phyloP scores from a whole-genome alignment of 2,113 vertebrate species.

The Serilophus lunatus region DNA sequence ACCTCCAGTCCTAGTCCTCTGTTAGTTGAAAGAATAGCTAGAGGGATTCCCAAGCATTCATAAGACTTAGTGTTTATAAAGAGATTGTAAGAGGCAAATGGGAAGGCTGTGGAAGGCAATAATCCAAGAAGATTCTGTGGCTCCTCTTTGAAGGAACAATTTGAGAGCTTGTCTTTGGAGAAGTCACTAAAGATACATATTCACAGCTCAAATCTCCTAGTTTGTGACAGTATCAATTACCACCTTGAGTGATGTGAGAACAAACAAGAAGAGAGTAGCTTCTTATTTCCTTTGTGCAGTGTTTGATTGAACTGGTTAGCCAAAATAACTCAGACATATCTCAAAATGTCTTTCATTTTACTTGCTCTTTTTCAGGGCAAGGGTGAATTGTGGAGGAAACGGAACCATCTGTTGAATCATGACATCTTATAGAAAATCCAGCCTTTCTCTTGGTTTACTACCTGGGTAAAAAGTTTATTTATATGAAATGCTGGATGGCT shows the following conservation, averaged over 20 bases:
- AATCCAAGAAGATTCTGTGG: neutral
- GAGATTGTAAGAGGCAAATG: neutral
- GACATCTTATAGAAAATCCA: neutral
- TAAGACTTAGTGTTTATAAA: neutral
- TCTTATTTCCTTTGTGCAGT: neutral
- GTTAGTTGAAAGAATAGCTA: neutral
- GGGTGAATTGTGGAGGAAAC: neutral
- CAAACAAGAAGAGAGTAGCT: neutral
- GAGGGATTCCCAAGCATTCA: neutral
- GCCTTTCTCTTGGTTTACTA: constrained; percentile 7
- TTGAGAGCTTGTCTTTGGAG: neutral
- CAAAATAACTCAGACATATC: neutral
- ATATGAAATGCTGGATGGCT: neutral
- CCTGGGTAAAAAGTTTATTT: constrained; percentile 28
- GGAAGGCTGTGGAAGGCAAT: neutral
- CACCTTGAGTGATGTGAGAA: neutral
- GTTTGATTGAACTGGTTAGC: neutral
- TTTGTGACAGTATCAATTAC: neutral
- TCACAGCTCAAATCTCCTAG: neutral
- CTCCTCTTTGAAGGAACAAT: neutral
- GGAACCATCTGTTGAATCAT: neutral
- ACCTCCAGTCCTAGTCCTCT: neutral
- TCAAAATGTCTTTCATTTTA: neutral
- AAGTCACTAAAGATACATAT: neutral
- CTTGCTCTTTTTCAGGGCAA: neutral